Percentiles rank a stretch among this genome's conserved stretches.
phyloP scores from a whole-genome alignment of 2,113 vertebrate genomes.

The Arizona elegans region DNA sequence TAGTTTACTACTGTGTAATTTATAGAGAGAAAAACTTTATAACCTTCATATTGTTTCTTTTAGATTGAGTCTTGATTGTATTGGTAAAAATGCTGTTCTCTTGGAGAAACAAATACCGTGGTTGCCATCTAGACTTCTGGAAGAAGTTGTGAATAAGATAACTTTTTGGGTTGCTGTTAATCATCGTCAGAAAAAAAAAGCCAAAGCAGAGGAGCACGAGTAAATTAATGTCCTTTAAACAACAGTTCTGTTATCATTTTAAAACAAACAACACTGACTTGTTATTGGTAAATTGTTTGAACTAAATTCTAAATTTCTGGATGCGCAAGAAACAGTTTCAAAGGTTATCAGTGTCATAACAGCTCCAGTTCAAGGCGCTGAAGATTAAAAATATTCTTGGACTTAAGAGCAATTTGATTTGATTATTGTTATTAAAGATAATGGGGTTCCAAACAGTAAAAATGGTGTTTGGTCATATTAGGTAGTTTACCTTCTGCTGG shows the following conservation, averaged over 20 bases:
- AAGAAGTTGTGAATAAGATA: slow-evolving; percentile 79
- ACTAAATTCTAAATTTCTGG: slow-evolving; percentile 28
- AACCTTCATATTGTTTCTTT: background rate
- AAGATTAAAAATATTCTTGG: slow-evolving; percentile 35
- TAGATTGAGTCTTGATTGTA: slow-evolving; percentile 87
- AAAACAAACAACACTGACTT: background rate
- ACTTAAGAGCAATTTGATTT: background rate
- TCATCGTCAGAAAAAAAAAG: slow-evolving; percentile 70
- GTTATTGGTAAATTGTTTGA: slow-evolving; percentile 24
- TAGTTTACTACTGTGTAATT: background rate
- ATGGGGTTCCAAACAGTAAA: background rate
- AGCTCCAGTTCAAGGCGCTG: slow-evolving; percentile 15
- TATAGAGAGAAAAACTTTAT: background rate
- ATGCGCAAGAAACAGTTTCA: background rate
- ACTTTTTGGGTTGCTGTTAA: slow-evolving; percentile 81
- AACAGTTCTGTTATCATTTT: background rate
- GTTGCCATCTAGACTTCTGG: slow-evolving; percentile 79
- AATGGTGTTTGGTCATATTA: fast-evolving
- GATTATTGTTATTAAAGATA: background rate
- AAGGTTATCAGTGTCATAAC: slow-evolving; percentile 25
- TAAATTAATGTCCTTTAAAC: slow-evolving; percentile 33
- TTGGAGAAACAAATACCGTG: slow-evolving; percentile 76
- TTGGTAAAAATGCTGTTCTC: slow-evolving; percentile 76
- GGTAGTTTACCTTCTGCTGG: background rate
- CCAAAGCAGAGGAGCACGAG: slow-evolving; percentile 55